Base-by-base conservation (phyloP, 1,140 invertebrate species). In the Zaprionus ornatus region DNA sequence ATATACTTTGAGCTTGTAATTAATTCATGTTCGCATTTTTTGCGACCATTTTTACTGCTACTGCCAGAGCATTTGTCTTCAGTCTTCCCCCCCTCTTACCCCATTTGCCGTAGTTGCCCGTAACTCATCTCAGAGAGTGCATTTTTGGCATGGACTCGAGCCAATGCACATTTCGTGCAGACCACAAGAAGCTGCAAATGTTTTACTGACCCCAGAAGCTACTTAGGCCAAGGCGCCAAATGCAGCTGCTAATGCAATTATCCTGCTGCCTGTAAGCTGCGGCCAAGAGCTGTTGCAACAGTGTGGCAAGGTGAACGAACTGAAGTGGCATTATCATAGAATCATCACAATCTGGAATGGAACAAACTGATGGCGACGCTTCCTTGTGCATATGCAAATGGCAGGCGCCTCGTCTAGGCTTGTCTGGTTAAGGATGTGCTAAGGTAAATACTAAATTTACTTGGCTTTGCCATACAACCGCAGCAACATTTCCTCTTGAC, bases 391-490 rank as follows among this genome's bases (percentile, higher is more conserved):
- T 80, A 80, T 84, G 80, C 66, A 80, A 88, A 84, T 78, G 74
- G 40, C 54, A 66, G 66, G 42, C 12, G 25, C 48, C 35, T 59
- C 35, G 57, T 40, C 10, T 52, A 50, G 45, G 21, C 57, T 52
- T 62, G 55, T 54, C 66, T 52, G 63, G 80, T 71, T 77, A 87
- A 87, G 83, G 77, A 88, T 88, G 85, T 88, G 84, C 80, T 84
- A 88, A 87, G 88, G 84, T 88, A 88, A 88, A 88, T 84, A 90
- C 80, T 84, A 90, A 88, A 88, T 88, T 88, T 81, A 90, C 80
- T 88, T 88, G 85, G 85, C 73, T 87, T 87, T 83, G 69, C 83
- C 77, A 70, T 25, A 70, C 60, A 74, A 61, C 83, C 77, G 66
- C 80, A 88, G 78, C 81, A 85, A 88, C 85, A 88, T 88, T 90